Conservation (phyloP, 2,888 invertebrate species). For the Oscheius sp. region DNA sequence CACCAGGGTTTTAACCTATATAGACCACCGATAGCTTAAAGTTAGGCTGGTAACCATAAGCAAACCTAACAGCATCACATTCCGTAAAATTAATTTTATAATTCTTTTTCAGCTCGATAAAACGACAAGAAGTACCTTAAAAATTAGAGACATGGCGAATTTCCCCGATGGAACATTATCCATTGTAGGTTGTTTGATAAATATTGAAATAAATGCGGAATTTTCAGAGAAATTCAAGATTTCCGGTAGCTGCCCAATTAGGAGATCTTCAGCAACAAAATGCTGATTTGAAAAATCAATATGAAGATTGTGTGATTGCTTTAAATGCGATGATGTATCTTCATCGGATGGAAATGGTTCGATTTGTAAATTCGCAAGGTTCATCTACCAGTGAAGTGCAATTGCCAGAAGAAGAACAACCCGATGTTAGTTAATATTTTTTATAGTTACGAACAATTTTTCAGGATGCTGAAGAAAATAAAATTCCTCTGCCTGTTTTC, state of each 20-base stretch:
- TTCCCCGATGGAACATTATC: constrained; percentile 15
- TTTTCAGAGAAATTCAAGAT: constrained; percentile 5
- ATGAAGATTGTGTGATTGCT: constrained; percentile 19
- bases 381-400: neutral
- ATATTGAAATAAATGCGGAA: too few relatives aligned
- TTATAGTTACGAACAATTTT: neutral
- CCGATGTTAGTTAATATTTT: neutral
- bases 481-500: constrained; percentile 18
- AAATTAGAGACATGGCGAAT: constrained; percentile 13
- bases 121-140: constrained; percentile 1
- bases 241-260: constrained; percentile 16
- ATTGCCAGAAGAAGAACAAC: neutral
- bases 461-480: neutral
- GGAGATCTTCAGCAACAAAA: constrained; percentile 23
- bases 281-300: constrained; percentile 11
- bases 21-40: too few relatives aligned
- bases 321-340: constrained; percentile 18
- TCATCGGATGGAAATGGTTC: constrained; percentile 8
- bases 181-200: constrained; percentile 17
- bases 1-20: too few relatives aligned
- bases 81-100: neutral
- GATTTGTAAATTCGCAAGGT: constrained; percentile 1
- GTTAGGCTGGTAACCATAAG: too few relatives aligned
- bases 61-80: too few relatives aligned
- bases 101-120: constrained; percentile 7